Base-by-base conservation (phyloP, 2,797 vertebrate genomes). In the Clarias laeviceps region DNA sequence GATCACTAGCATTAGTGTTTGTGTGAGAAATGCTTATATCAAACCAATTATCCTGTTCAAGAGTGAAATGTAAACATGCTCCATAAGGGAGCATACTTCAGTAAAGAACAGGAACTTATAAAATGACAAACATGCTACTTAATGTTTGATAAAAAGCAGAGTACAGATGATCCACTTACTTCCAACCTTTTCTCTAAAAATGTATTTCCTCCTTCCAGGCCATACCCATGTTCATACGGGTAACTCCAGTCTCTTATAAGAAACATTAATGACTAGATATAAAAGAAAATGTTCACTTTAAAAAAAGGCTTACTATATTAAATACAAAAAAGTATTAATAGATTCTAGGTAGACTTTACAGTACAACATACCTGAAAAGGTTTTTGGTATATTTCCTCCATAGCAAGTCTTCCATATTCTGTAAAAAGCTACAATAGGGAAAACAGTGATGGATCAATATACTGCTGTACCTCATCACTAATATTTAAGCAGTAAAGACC, bases 171-270 rank as follows among this genome's bases (percentile, higher is more conserved):
- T 62, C 11, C 40, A 83, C 85, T 88, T 70, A 98, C 98, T 96
- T 99, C 96, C 59, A 99, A 92, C 87, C 98, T 94, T 91, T 94
- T 99, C 77, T 97, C 96, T 86, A 99, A 93, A 89, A 99, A 99
- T 15, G 90, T 86, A 64, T 92, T 94, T 68, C 98, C 98, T 91
- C 98, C 98, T 85, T 96, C 90, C 89, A 97, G 94, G 59, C 98
- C 98, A 37, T 99, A 99, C 0, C 92, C 18, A 69, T 99, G 97
- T 84, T 99, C 98, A 79, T 99, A 99, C 11, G 98, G 98, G 84
- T 97, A 99, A 93, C 98, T 97, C 98, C 98, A 99, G 92, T 99
- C 98, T 86, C 98, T 94, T 90, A 99, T 98, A 92, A 99, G 96
- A 91, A 99, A 99, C 98, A 99, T 98, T 84, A 99, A 92, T 1